Conservation (phyloP, 1,140 invertebrate species). For the Nomia melanderi region DNA sequence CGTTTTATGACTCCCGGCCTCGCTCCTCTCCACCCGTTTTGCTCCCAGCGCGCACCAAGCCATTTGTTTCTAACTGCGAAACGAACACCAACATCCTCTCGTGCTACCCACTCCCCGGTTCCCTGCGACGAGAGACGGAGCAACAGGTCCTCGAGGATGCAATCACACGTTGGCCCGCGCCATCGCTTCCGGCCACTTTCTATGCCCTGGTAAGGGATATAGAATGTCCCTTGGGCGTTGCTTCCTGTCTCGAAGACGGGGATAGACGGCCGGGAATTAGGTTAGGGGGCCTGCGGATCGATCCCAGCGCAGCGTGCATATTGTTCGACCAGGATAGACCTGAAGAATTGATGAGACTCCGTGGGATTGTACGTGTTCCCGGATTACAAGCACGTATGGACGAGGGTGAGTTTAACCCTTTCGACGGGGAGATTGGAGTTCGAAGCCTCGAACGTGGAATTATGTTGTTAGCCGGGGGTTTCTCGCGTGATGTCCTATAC, state of each 20-base stretch:
- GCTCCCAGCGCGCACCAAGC: not conserved
- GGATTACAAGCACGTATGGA: no score
- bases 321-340: not conserved
- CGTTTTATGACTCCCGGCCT: not conserved
- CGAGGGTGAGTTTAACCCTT: no score
- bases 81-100: slow-evolving; percentile 57
- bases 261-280: no score
- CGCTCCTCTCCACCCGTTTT: not conserved
- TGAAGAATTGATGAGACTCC: not conserved
- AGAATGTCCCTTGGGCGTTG: not conserved
- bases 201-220: not conserved
- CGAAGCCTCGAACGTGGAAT: no score
- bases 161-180: slow-evolving; percentile 65
- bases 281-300: not conserved
- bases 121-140: slow-evolving; percentile 47
- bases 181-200: slow-evolving; percentile 56
- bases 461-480: no score
- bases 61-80: slow-evolving; percentile 70
- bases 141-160: slow-evolving; percentile 75
- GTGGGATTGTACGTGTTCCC: no score
- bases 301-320: not conserved
- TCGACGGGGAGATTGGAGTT: no score
- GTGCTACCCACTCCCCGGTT: slow-evolving; percentile 22
- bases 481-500: no score
- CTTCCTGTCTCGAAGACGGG: not conserved